Conservation (phyloP, 2,888 invertebrate species). For the Ptycholaimellus sp. region DNA sequence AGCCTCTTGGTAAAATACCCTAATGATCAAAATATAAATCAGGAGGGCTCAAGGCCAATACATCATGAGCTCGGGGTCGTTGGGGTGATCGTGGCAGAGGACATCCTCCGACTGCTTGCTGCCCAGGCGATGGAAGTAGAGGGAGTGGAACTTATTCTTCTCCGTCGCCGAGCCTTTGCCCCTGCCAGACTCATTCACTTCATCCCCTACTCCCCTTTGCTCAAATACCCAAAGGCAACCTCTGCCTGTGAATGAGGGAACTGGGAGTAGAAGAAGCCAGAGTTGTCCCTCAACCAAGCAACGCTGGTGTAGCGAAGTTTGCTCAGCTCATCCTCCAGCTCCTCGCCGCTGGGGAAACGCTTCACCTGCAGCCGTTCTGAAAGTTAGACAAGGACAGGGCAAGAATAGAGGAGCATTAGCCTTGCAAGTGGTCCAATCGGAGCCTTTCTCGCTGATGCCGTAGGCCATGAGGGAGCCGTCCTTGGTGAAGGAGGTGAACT, state of each 20-base stretch:
- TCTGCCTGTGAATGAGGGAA: constrained; percentile 9
- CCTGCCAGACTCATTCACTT: constrained; percentile 27
- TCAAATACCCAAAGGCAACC: neutral
- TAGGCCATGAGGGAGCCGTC: constrained; percentile 72
- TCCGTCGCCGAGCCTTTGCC: constrained; percentile 72
- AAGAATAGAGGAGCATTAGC: constrained; percentile 13
- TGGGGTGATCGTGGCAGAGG: constrained; percentile 61
- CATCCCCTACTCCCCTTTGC: too few species aligned
- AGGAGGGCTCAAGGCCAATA: constrained; percentile 27
- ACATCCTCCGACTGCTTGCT: constrained; percentile 63
- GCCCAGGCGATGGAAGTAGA: constrained; percentile 69
- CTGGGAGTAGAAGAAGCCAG: constrained; percentile 58
- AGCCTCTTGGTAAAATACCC: constrained; percentile 43
- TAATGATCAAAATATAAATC: too few species aligned
- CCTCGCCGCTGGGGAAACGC: constrained; percentile 38
- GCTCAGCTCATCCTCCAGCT: constrained; percentile 62
- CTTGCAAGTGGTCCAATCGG: constrained; percentile 74
- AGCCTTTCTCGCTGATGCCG: constrained; percentile 68
- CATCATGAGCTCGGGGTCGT: constrained; percentile 69
- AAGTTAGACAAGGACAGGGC: constrained; percentile 2
- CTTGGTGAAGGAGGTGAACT: constrained; percentile 53
- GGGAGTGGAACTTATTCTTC: constrained; percentile 62
- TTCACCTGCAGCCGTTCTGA: neutral
- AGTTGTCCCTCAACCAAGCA: constrained; percentile 79
- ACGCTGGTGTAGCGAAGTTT: constrained; percentile 73